phyloP scores from a whole-genome alignment of 1,140 invertebrate genomes.

The Euwallacea fornicatus region DNA sequence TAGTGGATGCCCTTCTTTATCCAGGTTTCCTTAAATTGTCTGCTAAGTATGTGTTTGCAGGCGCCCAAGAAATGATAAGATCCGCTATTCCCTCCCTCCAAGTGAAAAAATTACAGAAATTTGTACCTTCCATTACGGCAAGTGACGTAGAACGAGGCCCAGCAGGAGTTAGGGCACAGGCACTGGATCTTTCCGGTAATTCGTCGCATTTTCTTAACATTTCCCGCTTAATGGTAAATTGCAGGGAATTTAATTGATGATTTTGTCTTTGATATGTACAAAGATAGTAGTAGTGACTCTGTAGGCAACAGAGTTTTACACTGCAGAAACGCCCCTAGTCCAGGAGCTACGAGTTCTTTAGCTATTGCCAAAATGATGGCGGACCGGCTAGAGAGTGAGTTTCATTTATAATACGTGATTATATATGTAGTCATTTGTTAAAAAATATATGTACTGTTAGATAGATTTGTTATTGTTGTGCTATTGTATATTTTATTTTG shows the following conservation, averaged over 20 bases:
- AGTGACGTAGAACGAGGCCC: slow-evolving; percentile 18
- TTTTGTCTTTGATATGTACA: slow-evolving; percentile 41
- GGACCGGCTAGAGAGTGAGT: slow-evolving; percentile 35
- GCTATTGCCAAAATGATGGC: slow-evolving; percentile 43
- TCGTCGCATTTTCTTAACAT: neutral
- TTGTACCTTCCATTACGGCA: slow-evolving; percentile 19
- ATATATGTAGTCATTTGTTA: too few species aligned
- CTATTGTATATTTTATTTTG: too few species aligned
- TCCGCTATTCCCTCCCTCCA: slow-evolving; percentile 23
- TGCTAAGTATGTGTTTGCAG: slow-evolving; percentile 21
- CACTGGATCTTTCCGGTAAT: slow-evolving; percentile 20
- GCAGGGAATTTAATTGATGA: slow-evolving; percentile 40
- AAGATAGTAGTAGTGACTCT: slow-evolving; percentile 22
- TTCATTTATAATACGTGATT: slow-evolving; percentile 19
- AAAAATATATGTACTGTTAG: too few species aligned
- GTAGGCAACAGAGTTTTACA: slow-evolving; percentile 35
- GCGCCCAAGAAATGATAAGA: slow-evolving; percentile 30
- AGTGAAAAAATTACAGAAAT: slow-evolving; percentile 15
- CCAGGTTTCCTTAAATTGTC: slow-evolving; percentile 35
- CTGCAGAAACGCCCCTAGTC: slow-evolving; percentile 37
- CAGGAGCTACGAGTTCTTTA: slow-evolving; percentile 37
- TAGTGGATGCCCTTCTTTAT: slow-evolving; percentile 28
- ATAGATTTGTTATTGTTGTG: too few species aligned
- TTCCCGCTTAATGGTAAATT: slow-evolving; percentile 3
- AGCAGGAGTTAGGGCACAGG: slow-evolving; percentile 31